These are phyloP conservation scores for Dolichopus griseipennis DNA, from an alignment of 2,888 invertebrate genomes.

Conservation along the genomic window DNA sequence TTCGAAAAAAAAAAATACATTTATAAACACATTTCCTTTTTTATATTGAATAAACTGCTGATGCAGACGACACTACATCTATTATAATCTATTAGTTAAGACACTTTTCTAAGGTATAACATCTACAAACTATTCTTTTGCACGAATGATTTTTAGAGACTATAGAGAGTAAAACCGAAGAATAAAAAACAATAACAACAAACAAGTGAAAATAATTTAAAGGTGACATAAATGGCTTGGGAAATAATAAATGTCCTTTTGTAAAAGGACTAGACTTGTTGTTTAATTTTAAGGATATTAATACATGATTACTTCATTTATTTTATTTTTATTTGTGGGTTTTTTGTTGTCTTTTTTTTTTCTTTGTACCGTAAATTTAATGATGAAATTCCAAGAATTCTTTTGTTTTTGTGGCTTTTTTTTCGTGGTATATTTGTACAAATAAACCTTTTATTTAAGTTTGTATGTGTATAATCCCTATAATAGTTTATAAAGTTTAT, in stretches of 20 bases:
- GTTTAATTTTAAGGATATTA: background rate
- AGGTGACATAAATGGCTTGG: conserved; percentile 4
- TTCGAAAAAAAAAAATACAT: too few species aligned
- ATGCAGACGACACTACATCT: background rate
- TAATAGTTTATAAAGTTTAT: too few species aligned
- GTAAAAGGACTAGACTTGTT: background rate
- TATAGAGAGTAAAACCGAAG: too few species aligned
- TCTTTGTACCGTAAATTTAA: too few species aligned
- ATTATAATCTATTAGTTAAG: background rate
- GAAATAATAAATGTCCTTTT: background rate
- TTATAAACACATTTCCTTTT: too few species aligned
- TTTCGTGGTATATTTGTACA: too few species aligned
- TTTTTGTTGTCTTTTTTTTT: background rate
- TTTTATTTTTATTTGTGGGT: background rate
- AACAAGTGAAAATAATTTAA: background rate
- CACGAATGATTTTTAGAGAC: background rate
- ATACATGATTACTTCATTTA: background rate
- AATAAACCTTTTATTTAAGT: too few species aligned
- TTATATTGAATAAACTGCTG: background rate
- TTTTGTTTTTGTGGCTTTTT: too few species aligned
- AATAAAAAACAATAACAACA: background rate
- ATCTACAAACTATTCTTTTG: background rate
- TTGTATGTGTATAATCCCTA: too few species aligned
- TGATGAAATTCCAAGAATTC: too few species aligned
- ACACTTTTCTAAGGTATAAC: background rate